phyloP scores from a whole-genome alignment of 37 sponge, comb jelly and placozoan genomes.

The Axinella damicornis region DNA sequence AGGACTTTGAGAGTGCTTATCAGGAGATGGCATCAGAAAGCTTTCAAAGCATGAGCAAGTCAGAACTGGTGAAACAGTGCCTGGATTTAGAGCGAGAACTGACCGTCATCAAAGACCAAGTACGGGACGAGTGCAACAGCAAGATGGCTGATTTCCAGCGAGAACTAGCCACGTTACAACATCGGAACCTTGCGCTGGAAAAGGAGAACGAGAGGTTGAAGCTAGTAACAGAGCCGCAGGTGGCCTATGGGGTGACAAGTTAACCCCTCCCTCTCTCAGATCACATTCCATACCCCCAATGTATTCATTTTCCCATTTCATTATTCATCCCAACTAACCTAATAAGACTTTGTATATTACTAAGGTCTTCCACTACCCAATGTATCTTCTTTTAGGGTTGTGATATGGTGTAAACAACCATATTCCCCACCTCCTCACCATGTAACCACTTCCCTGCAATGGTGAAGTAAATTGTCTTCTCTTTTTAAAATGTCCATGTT shows the following conservation, averaged over 20 bases:
- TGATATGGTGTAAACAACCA: no score
- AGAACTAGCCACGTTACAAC: not conserved
- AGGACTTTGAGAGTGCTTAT: slow-evolving; percentile 56
- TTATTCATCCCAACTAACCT: not conserved
- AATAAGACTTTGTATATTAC: no score
- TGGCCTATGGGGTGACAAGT: not conserved
- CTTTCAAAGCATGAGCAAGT: slow-evolving; percentile 45
- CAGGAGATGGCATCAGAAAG: slow-evolving; percentile 31
- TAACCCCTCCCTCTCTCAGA: not conserved
- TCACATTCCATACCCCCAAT: not conserved
- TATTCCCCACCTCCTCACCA: no score
- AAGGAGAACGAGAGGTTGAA: not conserved
- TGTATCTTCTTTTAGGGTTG: no score
- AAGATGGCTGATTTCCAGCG: not conserved
- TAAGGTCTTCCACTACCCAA: no score
- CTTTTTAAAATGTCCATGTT: no score
- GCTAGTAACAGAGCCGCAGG: not conserved
- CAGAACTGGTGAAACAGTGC: slow-evolving; percentile 51
- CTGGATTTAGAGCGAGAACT: slow-evolving; percentile 22
- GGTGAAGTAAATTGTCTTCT: no score
- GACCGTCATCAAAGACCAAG: not conserved
- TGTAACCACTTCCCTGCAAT: no score
- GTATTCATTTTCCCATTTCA: not conserved
- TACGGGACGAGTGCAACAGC: not conserved
- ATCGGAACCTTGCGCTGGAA: not conserved